phyloP scores from a whole-genome alignment of 2,888 invertebrate species.

The Macrosiphum euphorbiae region DNA sequence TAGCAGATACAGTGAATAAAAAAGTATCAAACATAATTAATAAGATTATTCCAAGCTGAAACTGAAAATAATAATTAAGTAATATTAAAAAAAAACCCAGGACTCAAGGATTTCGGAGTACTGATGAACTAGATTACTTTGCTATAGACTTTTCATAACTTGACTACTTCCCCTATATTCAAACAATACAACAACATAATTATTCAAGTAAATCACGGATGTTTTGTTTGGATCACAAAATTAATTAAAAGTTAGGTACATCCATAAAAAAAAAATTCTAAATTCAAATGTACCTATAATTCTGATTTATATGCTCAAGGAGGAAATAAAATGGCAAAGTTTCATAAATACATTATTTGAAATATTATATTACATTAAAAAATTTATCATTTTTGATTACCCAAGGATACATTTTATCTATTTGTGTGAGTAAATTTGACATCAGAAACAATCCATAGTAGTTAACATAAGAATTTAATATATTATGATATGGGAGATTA shows the following conservation, averaged over 20 bases:
- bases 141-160: background rate
- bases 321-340: no score
- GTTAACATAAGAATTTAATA: background rate
- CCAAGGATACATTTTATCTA: background rate
- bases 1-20: background rate
- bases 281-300: background rate
- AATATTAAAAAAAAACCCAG: background rate
- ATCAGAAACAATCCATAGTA: background rate
- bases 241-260: no score
- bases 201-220: no score
- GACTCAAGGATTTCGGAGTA: background rate
- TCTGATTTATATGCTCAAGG: no score
- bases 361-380: background rate
- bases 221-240: background rate
- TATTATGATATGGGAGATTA: background rate
- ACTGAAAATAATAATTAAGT: background rate
- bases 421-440: background rate
- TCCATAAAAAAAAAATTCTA: no score
- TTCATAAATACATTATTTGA: no score
- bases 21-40: background rate
- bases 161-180: background rate
- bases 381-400: background rate
- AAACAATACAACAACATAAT: background rate
- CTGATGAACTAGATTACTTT: background rate
- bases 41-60: background rate